These are phyloP conservation scores for Spodoptera exigua DNA, from an alignment of 2,888 invertebrate genomes.

Conservation along the genomic window DNA sequence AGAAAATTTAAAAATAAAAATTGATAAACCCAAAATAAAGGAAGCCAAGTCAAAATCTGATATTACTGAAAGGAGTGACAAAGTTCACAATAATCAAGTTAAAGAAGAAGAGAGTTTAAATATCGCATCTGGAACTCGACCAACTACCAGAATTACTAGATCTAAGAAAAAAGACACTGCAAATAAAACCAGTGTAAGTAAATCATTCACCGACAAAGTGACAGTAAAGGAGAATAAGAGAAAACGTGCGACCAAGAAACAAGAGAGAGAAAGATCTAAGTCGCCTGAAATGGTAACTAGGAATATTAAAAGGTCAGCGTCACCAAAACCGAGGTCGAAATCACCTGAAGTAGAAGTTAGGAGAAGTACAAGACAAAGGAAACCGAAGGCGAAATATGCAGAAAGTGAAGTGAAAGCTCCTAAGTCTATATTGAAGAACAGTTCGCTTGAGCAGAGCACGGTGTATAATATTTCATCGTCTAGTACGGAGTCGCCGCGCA, in stretches of 20 bases:
- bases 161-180: conserved; percentile 62
- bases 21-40: conserved; percentile 49
- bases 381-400: conserved; percentile 57
- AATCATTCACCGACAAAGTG: conserved; percentile 3
- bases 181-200: conserved; percentile 21
- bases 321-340: conserved; percentile 6
- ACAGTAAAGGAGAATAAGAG: conserved; percentile 24
- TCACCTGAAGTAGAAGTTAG: conserved; percentile 67
- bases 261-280: conserved; percentile 38
- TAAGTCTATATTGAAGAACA: conserved; percentile 61
- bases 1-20: conserved; percentile 53
- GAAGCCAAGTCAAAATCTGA: conserved; percentile 32
- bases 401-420: conserved; percentile 41
- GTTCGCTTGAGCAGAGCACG: conserved; percentile 69
- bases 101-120: conserved; percentile 27
- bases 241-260: conserved; percentile 36
- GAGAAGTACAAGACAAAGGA: conserved; percentile 73
- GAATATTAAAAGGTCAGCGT: too few species aligned
- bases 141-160: conserved; percentile 53
- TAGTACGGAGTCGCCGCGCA: conserved; percentile 66
- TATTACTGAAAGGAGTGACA: conserved; percentile 29
- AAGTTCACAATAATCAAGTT: conserved; percentile 26
- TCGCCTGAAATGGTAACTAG: conserved; percentile 53
- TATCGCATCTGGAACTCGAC: conserved; percentile 27
- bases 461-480: conserved; percentile 76